Conservation (phyloP, 2,888 invertebrate species). For the Pemphredon lugubris region DNA sequence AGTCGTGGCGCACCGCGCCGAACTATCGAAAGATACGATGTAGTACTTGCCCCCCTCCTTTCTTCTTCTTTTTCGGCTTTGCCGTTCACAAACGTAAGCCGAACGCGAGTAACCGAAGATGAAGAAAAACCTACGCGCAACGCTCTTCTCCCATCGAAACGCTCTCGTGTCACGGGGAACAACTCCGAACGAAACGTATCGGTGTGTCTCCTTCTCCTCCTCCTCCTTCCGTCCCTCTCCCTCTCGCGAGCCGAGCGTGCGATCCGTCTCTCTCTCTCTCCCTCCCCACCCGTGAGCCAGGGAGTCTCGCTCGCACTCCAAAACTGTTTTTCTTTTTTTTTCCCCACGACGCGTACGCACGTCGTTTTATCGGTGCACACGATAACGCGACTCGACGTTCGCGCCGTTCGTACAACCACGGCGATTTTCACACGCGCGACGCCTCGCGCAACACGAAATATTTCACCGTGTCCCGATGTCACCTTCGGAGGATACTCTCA, state of each 20-base stretch:
- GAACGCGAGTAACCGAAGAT: background rate
- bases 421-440: conserved; percentile 49
- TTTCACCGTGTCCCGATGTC: conserved; percentile 69
- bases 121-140: background rate
- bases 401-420: background rate
- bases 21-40: conserved; percentile 26
- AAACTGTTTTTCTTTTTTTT: conserved; percentile 42
- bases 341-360: conserved; percentile 6
- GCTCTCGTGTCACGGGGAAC: conserved; percentile 38
- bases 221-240: conserved; percentile 27
- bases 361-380: conserved; percentile 2
- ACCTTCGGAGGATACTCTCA: conserved; percentile 72
- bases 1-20: conserved; percentile 26
- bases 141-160: conserved; percentile 10
- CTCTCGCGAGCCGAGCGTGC: conserved; percentile 28
- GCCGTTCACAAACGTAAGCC: background rate
- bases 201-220: conserved; percentile 37
- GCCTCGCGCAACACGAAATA: conserved; percentile 53
- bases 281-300: conserved; percentile 12
- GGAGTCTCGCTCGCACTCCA: conserved; percentile 5
- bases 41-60: too few species aligned
- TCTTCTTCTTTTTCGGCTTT: too few species aligned
- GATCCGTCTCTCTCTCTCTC: conserved; percentile 29
- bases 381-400: background rate
- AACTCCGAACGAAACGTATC: conserved; percentile 11